These are phyloP conservation scores for Andrena trimmerana DNA, from an alignment of 2,888 invertebrate species.

Conservation along the genomic window DNA sequence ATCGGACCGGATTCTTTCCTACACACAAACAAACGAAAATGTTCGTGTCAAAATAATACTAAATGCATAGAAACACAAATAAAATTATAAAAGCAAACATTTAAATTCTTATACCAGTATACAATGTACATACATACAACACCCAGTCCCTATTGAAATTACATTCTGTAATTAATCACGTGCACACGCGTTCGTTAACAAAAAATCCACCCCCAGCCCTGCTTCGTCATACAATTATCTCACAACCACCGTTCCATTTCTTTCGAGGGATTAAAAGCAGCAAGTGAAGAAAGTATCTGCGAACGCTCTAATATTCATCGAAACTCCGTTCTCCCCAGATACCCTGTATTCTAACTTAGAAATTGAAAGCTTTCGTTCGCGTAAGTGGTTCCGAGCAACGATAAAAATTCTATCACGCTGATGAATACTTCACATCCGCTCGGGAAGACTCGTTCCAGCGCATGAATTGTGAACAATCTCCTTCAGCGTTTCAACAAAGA, in stretches of 20 bases:
- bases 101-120: too few species aligned
- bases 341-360: slow-evolving; percentile 5
- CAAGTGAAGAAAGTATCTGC: neutral
- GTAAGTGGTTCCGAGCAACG: slow-evolving; percentile 25
- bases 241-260: neutral
- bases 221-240: slow-evolving; percentile 61
- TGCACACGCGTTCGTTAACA: too few species aligned
- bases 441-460: slow-evolving; percentile 8
- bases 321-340: neutral
- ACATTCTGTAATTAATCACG: too few species aligned
- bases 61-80: too few species aligned
- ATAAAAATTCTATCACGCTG: slow-evolving; percentile 44
- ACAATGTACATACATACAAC: too few species aligned
- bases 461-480: slow-evolving; percentile 16
- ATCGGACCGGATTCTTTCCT: too few species aligned
- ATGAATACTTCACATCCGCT: slow-evolving; percentile 32
- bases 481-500: slow-evolving; percentile 20
- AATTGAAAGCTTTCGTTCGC: slow-evolving; percentile 26
- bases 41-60: too few species aligned
- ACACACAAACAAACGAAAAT: too few species aligned
- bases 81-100: too few species aligned
- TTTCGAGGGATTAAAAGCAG: neutral
- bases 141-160: too few species aligned
- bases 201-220: too few species aligned
- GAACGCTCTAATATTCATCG: neutral